A percentile compares a stretch with the other conserved stretches of the same genome.
Evolutionary conservation across 2,888 invertebrate genomes (phyloP).

Genomic region (Pasiphila rectangulata): DNA sequence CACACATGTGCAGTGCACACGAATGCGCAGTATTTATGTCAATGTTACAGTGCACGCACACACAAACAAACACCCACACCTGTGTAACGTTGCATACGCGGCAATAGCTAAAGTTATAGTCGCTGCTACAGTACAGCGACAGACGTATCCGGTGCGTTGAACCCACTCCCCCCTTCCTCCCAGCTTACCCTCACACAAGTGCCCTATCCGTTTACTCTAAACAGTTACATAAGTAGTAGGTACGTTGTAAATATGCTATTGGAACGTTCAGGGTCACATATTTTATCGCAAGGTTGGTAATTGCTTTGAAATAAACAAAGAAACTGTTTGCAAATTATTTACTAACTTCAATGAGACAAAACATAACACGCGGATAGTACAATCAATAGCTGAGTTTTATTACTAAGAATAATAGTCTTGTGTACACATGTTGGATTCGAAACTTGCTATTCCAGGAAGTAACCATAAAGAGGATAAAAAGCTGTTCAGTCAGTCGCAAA

Average conservation of each 20-base stretch:
- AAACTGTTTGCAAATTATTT: background rate
- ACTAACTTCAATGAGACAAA: background rate
- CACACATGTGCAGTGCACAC: constrained; percentile 44
- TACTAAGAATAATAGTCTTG: constrained; percentile 2
- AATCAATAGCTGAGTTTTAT: background rate
- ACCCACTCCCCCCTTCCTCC: constrained; percentile 56
- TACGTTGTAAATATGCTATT: constrained; percentile 18
- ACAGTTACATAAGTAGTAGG: constrained; percentile 27
- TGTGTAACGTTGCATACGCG: constrained; percentile 53
- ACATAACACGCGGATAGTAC: background rate
- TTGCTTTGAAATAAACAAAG: constrained; percentile 18
- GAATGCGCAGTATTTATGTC: constrained; percentile 70
- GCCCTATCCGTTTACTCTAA: constrained; percentile 39
- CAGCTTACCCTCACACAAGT: constrained; percentile 38
- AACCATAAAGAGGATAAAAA: constrained; percentile 11
- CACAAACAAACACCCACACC: constrained; percentile 53
- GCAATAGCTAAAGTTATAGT: constrained; percentile 43
- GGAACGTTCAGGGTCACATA: constrained; percentile 31
- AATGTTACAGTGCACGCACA: constrained; percentile 67
- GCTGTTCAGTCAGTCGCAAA: constrained; percentile 13
- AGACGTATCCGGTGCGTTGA: constrained; percentile 78
- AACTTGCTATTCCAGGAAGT: constrained; percentile 7
- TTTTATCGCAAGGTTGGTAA: constrained; percentile 19
- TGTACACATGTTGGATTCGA: too few species aligned
- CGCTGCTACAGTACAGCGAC: constrained; percentile 53